Evolutionary conservation across 2,888 invertebrate genomes (phyloP).

Genomic region (Lottia scabra): DNA sequence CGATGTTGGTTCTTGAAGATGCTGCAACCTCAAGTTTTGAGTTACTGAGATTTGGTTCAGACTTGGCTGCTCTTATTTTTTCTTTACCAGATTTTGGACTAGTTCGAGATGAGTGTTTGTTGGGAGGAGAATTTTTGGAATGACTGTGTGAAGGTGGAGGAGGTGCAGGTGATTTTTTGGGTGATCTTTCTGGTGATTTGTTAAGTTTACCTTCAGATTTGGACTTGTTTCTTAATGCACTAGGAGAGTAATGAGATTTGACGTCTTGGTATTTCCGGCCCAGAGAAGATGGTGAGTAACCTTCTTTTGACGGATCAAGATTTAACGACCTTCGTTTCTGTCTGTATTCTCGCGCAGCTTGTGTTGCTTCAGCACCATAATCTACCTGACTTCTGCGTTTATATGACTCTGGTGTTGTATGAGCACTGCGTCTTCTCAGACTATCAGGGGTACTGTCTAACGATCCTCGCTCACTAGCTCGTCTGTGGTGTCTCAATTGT

Average conservation of each 20-base stretch:
- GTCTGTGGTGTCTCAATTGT: constrained; percentile 40
- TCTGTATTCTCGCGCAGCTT: constrained; percentile 46
- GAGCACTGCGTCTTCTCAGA: constrained; percentile 5
- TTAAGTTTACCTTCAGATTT: neutral
- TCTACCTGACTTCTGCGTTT: constrained; percentile 10
- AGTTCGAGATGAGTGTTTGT: neutral
- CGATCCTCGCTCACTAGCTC: constrained; percentile 18
- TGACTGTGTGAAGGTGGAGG: neutral
- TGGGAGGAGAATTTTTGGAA: neutral
- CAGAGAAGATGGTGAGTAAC: constrained; percentile 10
- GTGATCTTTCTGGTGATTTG: neutral
- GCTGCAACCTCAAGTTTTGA: neutral
- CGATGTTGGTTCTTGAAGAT: neutral
- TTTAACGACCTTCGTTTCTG: constrained; percentile 50
- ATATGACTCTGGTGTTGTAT: constrained; percentile 15
- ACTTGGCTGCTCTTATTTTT: neutral
- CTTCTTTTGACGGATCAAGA: constrained; percentile 33
- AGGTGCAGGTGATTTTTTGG: constrained; percentile 7
- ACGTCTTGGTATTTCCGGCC: constrained; percentile 18
- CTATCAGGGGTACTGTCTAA: constrained; percentile 2
- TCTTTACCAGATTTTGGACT: neutral
- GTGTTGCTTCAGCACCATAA: constrained; percentile 18
- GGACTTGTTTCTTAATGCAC: neutral
- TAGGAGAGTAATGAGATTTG: constrained; percentile 1
- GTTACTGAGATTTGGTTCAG: neutral